These are phyloP conservation scores for Synanthedon myopaeformis DNA, from an alignment of 2,888 invertebrate genomes.

Conservation along the genomic window DNA sequence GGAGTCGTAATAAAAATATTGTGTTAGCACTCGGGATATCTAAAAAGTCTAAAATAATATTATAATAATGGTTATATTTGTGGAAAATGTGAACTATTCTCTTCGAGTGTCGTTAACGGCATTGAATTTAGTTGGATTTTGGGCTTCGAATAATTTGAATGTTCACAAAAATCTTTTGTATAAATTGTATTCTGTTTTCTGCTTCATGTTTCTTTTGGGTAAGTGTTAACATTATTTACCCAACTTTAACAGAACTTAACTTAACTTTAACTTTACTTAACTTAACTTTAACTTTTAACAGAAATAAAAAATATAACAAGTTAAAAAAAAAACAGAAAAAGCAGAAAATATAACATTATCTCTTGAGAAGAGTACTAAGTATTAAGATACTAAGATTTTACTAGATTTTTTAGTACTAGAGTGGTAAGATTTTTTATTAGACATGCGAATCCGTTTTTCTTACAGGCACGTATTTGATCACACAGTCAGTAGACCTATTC, in stretches of 20 bases:
- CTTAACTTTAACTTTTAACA: too few relatives aligned
- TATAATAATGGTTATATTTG: conserved; percentile 27
- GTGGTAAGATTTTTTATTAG: too few relatives aligned
- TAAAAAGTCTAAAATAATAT: too few relatives aligned
- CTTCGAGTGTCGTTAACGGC: conserved; percentile 37
- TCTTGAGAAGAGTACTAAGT: too few relatives aligned
- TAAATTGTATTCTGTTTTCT: conserved; percentile 28
- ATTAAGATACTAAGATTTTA: too few relatives aligned
- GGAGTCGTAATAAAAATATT: conserved; percentile 9
- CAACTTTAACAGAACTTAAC: too few relatives aligned
- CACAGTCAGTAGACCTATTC: conserved; percentile 56
- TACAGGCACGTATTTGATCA: conserved; percentile 48
- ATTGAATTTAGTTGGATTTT: conserved; percentile 43
- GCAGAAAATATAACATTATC: too few relatives aligned
- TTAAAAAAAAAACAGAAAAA: too few relatives aligned
- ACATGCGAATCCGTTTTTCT: not conserved
- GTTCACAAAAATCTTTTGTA: conserved; percentile 23
- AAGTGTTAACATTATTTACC: conserved; percentile 13
- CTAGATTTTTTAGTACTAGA: too few relatives aligned
- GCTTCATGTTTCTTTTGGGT: conserved; percentile 54
- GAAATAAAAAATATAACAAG: too few relatives aligned
- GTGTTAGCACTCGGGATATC: conserved; percentile 6
- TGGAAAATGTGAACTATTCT: conserved; percentile 37
- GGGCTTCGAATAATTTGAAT: conserved; percentile 31
- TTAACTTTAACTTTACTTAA: too few relatives aligned